These are phyloP conservation scores for Pachycephus smyrnensis DNA, from an alignment of 2,888 invertebrate genomes.

Conservation along the genomic window DNA sequence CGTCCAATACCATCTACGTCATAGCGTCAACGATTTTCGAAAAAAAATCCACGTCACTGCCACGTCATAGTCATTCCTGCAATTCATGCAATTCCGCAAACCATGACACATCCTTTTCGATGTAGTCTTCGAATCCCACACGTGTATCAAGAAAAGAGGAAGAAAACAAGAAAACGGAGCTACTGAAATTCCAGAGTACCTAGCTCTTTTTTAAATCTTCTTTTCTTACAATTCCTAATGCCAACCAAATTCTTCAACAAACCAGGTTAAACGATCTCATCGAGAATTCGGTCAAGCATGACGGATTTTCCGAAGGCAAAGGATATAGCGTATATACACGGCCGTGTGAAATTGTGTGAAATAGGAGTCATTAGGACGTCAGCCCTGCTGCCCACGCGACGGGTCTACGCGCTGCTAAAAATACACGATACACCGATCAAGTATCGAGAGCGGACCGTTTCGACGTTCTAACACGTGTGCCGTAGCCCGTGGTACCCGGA, in stretches of 20 bases:
- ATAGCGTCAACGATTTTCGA: not conserved
- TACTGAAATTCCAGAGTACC: not conserved
- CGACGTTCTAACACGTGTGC: slow-evolving; percentile 22
- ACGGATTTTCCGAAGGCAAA: not conserved
- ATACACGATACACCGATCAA: slow-evolving; percentile 53
- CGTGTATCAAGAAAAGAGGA: not conserved
- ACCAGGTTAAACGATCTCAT: not conserved
- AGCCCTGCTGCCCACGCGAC: slow-evolving; percentile 39
- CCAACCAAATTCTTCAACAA: not conserved
- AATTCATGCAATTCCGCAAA: not conserved
- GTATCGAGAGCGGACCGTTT: slow-evolving; percentile 45
- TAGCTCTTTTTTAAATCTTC: not conserved
- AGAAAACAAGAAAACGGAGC: not conserved
- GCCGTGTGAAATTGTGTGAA: slow-evolving; percentile 18
- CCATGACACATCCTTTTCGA: not conserved
- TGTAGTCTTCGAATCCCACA: not conserved
- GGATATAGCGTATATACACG: not conserved
- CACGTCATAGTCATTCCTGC: not conserved
- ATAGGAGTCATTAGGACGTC: slow-evolving; percentile 41
- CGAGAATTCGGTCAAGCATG: not conserved
- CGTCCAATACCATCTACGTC: not conserved
- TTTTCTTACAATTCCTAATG: not conserved
- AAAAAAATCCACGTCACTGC: not conserved
- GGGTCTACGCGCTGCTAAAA: slow-evolving; percentile 51
- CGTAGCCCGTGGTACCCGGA: not conserved